Conservation (phyloP, 2,888 invertebrate genomes). For the Hypsopygia costalis region DNA sequence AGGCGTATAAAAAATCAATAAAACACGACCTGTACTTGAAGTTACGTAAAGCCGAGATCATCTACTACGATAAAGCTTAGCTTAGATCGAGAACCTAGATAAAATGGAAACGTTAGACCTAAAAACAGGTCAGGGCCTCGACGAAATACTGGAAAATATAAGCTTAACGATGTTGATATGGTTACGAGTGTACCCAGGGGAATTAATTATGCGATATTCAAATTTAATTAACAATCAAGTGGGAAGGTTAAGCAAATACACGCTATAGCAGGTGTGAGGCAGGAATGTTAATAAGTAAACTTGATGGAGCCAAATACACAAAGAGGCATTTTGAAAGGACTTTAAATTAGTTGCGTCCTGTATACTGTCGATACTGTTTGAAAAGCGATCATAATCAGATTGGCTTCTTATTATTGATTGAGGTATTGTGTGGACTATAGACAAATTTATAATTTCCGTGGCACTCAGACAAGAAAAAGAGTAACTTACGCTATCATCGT, state of each 20-base stretch:
- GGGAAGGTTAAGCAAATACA: constrained; percentile 10
- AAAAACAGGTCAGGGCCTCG: constrained; percentile 55
- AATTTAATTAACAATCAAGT: constrained; percentile 11
- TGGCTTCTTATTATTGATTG: too few species aligned
- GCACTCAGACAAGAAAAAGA: too few species aligned
- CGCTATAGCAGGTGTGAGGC: constrained; percentile 10
- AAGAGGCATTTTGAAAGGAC: not conserved
- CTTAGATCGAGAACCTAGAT: constrained; percentile 58
- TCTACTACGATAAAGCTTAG: constrained; percentile 48
- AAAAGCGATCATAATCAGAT: too few species aligned
- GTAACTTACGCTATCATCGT: too few species aligned
- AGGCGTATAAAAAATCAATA: constrained; percentile 35
- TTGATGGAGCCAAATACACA: not conserved
- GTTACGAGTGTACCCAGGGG: not conserved
- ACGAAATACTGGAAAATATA: constrained; percentile 11
- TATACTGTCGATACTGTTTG: too few species aligned
- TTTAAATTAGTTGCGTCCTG: not conserved
- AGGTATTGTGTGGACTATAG: too few species aligned
- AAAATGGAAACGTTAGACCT: constrained; percentile 49
- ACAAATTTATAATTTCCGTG: too few species aligned
- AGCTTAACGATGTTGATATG: not conserved
- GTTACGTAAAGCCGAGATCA: constrained; percentile 31
- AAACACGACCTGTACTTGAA: constrained; percentile 51
- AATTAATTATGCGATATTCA: constrained; percentile 11
- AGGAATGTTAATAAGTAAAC: constrained; percentile 10